These are phyloP conservation scores for Camponotus pennsylvanicus DNA, from an alignment of 1,140 invertebrate genomes.

Conservation along the genomic window DNA sequence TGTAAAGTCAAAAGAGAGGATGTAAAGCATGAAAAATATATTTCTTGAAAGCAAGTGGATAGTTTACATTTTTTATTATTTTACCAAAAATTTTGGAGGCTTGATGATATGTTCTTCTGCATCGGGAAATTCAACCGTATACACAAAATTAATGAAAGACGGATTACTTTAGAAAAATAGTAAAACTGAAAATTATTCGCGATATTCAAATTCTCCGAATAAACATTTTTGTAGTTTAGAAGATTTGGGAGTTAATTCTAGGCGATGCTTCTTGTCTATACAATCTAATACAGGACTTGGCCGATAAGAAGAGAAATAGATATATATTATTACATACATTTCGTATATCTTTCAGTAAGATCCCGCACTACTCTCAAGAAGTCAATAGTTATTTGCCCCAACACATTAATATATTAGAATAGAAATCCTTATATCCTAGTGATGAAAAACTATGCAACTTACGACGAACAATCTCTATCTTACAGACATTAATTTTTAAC, in stretches of 20 bases:
- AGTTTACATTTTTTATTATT: neutral
- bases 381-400: conserved; percentile 48
- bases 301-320: neutral
- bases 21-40: neutral
- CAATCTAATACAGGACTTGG: conserved; percentile 28
- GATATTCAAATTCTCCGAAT: neutral
- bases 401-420: conserved; percentile 57
- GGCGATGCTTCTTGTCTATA: neutral
- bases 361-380: conserved; percentile 27
- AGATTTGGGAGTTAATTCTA: conserved; percentile 20
- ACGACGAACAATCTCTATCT: conserved; percentile 36
- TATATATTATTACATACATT: conserved; percentile 41
- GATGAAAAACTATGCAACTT: conserved; percentile 63
- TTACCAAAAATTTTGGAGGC: neutral
- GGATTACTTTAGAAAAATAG: neutral
- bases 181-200: neutral
- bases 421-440: conserved; percentile 60
- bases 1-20: neutral
- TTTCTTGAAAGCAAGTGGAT: neutral
- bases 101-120: conserved; percentile 25
- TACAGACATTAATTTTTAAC: conserved; percentile 42
- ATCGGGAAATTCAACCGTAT: neutral
- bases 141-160: neutral
- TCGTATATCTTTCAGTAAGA: conserved; percentile 20
- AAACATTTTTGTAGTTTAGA: neutral